These are phyloP conservation scores for Pseudomyrmex gracilis DNA, from an alignment of 1,140 invertebrate species.

Conservation along the genomic window DNA sequence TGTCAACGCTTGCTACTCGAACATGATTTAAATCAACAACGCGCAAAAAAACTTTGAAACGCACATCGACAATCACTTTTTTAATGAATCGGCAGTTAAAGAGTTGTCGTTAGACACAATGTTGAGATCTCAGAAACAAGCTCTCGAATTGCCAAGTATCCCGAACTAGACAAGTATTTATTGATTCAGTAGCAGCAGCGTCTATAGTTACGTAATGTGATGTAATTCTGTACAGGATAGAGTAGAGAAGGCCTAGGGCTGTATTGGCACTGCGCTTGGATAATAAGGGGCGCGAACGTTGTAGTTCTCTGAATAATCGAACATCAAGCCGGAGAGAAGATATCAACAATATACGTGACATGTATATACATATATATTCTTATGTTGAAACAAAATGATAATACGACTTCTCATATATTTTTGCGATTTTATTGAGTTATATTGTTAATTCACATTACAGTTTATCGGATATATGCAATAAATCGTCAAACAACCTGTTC, in stretches of 20 bases:
- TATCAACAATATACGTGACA: not conserved
- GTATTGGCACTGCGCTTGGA: constrained; percentile 12
- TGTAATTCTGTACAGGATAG: constrained; percentile 68
- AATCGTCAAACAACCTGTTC: constrained; percentile 43
- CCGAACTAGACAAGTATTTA: constrained; percentile 72
- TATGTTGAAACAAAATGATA: not conserved
- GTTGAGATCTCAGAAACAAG: constrained; percentile 42
- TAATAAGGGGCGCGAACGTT: constrained; percentile 41
- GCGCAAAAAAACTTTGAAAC: constrained; percentile 5
- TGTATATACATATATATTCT: not conserved
- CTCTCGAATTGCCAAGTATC: constrained; percentile 61
- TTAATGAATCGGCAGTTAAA: constrained; percentile 14
- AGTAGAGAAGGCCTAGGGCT: constrained; percentile 12
- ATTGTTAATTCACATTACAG: not conserved
- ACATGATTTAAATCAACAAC: constrained; percentile 19
- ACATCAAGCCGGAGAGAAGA: constrained; percentile 19
- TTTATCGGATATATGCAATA: constrained; percentile 16
- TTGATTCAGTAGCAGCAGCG: constrained; percentile 72
- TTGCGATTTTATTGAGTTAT: constrained; percentile 42
- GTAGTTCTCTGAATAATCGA: constrained; percentile 4
- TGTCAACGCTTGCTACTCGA: not conserved
- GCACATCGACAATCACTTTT: constrained; percentile 16
- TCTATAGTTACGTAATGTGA: constrained; percentile 69
- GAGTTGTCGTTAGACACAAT: constrained; percentile 47
- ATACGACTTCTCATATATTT: constrained; percentile 16